Evolutionary conservation across 2,113 vertebrate genomes (phyloP).

Genomic region (Perca fluviatilis): DNA sequence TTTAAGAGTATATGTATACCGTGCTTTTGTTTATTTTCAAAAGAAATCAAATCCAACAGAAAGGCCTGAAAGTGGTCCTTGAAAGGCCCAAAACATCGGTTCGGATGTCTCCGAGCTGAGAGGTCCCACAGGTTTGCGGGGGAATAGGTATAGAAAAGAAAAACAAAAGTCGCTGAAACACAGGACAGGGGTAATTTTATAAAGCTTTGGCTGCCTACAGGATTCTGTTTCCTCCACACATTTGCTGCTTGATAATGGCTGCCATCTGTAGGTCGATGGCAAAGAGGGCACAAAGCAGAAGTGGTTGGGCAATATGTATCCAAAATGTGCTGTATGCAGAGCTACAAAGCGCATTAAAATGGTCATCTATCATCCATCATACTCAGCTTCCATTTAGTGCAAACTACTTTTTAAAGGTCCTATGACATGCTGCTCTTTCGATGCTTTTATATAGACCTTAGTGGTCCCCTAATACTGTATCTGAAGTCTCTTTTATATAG

Average conservation of each 20-base stretch:
- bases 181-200: conserved; percentile 58
- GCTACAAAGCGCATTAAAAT: neutral
- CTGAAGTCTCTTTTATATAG: no score
- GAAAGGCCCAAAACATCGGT: conserved; percentile 57
- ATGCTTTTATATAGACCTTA: no score
- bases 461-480: no score
- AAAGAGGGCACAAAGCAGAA: conserved; percentile 11
- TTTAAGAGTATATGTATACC: conserved; percentile 61
- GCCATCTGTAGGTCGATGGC: conserved; percentile 51
- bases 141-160: conserved; percentile 49
- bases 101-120: conserved; percentile 50
- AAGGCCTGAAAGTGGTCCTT: conserved; percentile 34
- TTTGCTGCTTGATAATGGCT: conserved; percentile 62
- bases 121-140: conserved; percentile 35
- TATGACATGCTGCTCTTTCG: no score
- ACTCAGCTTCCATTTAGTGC: conserved; percentile 2
- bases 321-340: neutral
- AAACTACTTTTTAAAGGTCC: neutral
- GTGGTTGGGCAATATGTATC: neutral
- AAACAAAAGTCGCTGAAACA: conserved; percentile 65
- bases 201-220: conserved; percentile 46
- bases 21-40: conserved; percentile 68
- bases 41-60: conserved; percentile 57
- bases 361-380: neutral
- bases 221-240: conserved; percentile 44